Evolutionary conservation across 2,888 invertebrate genomes (phyloP), one percentile per base, ranked within the genome.

Genomic region (Sussaba pulchella): DNA sequence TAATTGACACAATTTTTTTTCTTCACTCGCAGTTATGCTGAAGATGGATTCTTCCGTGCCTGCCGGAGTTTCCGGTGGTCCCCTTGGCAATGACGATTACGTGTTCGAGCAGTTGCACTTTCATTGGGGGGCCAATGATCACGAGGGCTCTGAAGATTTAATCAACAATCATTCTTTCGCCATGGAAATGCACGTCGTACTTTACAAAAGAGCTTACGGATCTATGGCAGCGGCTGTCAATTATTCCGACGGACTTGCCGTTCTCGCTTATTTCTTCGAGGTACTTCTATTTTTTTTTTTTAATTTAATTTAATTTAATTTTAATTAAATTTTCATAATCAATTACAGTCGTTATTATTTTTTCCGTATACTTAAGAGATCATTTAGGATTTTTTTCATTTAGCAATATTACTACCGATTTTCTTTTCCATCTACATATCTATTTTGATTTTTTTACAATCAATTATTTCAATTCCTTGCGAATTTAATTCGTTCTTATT

Each of bases 51-150:
- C 93, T 26, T 92, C 94, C 21, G 93, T 93, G 78, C 93, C 93
- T 0, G 95, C 95, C 0, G 92, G 93, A 14, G 93, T 96, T 10
- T 92, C 93, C 10, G 95, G 95, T 8, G 96, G 96, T 0, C 96
- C 96, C 0, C 92, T 96, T 4, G 93, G 93, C 3, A 93, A 94
- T 0, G 93, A 93, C 77, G 82, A 80, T 1, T 96, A 96, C 89
- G 92, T 94, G 52, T 96, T 97, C 88, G 94, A 95, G 59, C 97
- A 97, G 89, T 93, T 97, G 88, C 97, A 97, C 90, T 97, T 97
- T 91, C 97, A 97, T 90, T 97, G 97, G 97, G 96, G 96, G 0
- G 94, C 95, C 87, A 95, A 96, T 84, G 96, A 96, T 87, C 94
- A 95, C 3, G 93, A 95, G 67, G 97, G 97, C n/a, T 96, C 97